Evolutionary conservation across 1,140 invertebrate species (phyloP).

Genomic region (Eumeta japonica): DNA sequence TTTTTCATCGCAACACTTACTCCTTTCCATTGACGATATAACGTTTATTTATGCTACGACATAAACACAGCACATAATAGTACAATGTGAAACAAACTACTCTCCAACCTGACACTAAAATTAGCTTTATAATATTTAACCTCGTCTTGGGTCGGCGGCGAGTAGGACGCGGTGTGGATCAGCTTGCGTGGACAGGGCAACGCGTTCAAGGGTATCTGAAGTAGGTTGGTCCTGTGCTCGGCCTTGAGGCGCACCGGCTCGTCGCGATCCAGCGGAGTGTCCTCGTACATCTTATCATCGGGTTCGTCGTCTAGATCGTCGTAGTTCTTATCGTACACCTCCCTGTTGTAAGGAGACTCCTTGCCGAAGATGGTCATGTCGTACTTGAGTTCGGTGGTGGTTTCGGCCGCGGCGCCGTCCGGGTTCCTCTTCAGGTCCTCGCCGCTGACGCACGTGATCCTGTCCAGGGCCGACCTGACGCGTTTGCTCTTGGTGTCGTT

Average conservation of each 20-base stretch:
- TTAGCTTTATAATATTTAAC: conserved; percentile 48
- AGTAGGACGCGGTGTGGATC: conserved; percentile 56
- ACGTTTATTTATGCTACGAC: too few relatives aligned
- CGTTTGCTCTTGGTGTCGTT: conserved; percentile 71
- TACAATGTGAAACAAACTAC: too few relatives aligned
- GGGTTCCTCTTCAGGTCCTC: conserved; percentile 32
- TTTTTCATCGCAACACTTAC: too few relatives aligned
- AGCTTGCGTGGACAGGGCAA: conserved; percentile 65
- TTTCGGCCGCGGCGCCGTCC: conserved; percentile 19
- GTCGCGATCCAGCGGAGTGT: conserved; percentile 40
- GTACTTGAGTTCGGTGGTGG: conserved; percentile 15
- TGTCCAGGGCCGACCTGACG: conserved; percentile 63
- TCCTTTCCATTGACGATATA: too few relatives aligned
- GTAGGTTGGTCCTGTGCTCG: conserved; percentile 49
- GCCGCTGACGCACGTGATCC: conserved; percentile 67
- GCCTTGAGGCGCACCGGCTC: conserved; percentile 23
- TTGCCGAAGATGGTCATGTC: conserved; percentile 13
- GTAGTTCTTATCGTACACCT: conserved; percentile 18
- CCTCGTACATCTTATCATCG: conserved; percentile 34
- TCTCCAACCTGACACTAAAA: too few relatives aligned
- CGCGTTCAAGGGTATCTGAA: conserved; percentile 62
- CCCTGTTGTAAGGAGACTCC: too few relatives aligned
- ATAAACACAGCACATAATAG: too few relatives aligned
- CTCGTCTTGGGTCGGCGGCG: conserved; percentile 50
- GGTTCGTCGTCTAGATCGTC: conserved; percentile 28